Conservation (phyloP, 2,797 vertebrate genomes). For the Amblyopsis hoosieri region DNA sequence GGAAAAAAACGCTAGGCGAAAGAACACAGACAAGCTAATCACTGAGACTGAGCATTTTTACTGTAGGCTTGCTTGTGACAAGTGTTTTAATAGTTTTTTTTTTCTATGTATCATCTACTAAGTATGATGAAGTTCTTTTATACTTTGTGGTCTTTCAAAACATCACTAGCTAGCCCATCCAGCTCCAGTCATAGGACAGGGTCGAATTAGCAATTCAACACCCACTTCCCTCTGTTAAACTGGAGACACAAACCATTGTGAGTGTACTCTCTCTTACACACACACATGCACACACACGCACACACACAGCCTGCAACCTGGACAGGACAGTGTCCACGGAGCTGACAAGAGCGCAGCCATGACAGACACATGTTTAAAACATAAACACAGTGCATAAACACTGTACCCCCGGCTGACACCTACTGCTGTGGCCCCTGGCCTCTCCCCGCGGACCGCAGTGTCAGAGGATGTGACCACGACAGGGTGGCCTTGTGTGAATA, state of each 20-base stretch:
- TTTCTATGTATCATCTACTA: not conserved
- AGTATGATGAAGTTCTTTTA: slow-evolving; percentile 27
- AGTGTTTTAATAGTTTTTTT: no score
- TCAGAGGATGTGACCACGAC: slow-evolving; percentile 44
- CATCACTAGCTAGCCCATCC: slow-evolving; percentile 48
- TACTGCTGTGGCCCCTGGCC: slow-evolving; percentile 51
- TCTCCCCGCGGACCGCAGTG: slow-evolving; percentile 38
- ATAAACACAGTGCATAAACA: slow-evolving; percentile 66
- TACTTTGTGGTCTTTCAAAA: slow-evolving; percentile 54
- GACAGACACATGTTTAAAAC: slow-evolving; percentile 74
- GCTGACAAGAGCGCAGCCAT: slow-evolving; percentile 55
- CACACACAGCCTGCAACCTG: slow-evolving; percentile 30
- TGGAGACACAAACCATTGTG: slow-evolving; percentile 21
- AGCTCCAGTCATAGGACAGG: slow-evolving; percentile 48
- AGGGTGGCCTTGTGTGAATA: slow-evolving; percentile 27
- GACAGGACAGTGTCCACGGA: slow-evolving; percentile 55
- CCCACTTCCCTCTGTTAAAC: slow-evolving; percentile 37
- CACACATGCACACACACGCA: not conserved
- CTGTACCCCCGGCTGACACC: slow-evolving; percentile 52
- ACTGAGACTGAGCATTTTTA: no score
- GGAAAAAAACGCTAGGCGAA: no score
- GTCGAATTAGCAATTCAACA: slow-evolving; percentile 57
- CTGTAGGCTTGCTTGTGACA: no score
- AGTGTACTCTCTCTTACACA: slow-evolving; percentile 5
- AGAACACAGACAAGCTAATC: no score